Base-by-base conservation (phyloP, 2,888 invertebrate species). In the Conus canariensis region DNA sequence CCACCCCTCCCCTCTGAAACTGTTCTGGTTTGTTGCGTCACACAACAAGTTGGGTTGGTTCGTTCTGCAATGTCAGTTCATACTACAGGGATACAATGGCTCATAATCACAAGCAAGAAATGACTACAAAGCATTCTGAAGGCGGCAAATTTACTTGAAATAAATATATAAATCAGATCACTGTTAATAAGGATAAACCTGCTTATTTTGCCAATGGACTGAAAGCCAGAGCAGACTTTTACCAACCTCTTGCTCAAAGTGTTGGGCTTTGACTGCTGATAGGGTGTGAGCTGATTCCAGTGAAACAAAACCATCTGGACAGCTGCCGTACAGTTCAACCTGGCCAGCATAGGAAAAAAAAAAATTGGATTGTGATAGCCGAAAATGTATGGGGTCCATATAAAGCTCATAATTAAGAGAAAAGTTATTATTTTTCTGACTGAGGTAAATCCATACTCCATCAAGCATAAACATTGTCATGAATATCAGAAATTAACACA, bases 241-340 rank as follows among this genome's bases (percentile, higher is more conserved):
- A 70, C 88, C 90, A 67, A 94, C 94, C 92, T 93, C 88, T n/a
- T 93, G 93, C 25, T 90, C 87, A 90, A 92, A 94, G 91, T 93
- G 94, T 82, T 91, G 90, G 25, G 93, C 92, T 91, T 93, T 92
- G n/a, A 94, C 92, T 87, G 91, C 92, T 77, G 92, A 92, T n/a
- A 94, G 91, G 12, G 94, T 94, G 58, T 92, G 91, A 19, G 89
- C 92, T 10, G 88, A 90, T 22, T 93, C 93, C 56, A 92, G 90
- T 82, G 89, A 91, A 30, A 92, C 90, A 82, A 82, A 91, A 30
- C 92, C 91, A 1, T 91, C 90, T 45, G 82, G 77, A 90, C 92
- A 90, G 25, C 87, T 87, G 74, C 92, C 91, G 87, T 92, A 92
- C 22, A 92, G 9, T 56, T 91, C 91, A 30, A 92, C 90, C 92